phyloP scores from a whole-genome alignment of 2,797 vertebrate species.

The Menidia menidia region DNA sequence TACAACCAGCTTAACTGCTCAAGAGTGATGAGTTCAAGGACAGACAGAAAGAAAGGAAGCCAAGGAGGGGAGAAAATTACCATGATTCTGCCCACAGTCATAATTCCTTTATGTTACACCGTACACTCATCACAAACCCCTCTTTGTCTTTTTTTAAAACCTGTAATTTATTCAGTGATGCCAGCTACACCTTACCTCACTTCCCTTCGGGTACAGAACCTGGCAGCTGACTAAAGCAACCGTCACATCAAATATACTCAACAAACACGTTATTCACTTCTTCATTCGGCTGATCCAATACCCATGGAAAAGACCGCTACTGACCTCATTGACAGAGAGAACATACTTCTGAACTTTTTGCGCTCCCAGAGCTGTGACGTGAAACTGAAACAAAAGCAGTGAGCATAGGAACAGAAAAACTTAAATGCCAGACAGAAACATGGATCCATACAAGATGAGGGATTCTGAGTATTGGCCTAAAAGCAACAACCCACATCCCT shows the following conservation, averaged over 20 bases:
- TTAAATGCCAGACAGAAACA: constrained; percentile 37
- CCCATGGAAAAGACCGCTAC: background rate
- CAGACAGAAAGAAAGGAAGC: constrained; percentile 17
- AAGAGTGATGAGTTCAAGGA: constrained; percentile 51
- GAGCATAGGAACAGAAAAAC: constrained; percentile 24
- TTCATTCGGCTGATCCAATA: constrained; percentile 10
- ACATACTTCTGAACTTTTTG: constrained; percentile 23
- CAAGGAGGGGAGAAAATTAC: constrained; percentile 9
- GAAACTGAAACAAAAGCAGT: constrained; percentile 20
- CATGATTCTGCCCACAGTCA: constrained; percentile 29
- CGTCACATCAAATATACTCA: constrained; percentile 8
- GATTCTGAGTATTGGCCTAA: constrained; percentile 44
- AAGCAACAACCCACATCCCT: constrained; percentile 24
- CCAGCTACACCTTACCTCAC: constrained; percentile 13
- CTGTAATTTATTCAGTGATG: constrained; percentile 29
- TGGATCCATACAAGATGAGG: constrained; percentile 25
- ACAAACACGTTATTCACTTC: constrained; percentile 6
- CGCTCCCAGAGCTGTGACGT: constrained; percentile 13
- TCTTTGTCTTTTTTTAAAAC: constrained; percentile 32
- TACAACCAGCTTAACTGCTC: constrained; percentile 49
- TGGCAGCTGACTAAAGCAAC: constrained; percentile 20
- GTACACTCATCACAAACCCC: constrained; percentile 19
- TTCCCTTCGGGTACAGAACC: constrained; percentile 6
- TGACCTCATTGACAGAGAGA: constrained; percentile 9
- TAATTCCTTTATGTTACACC: constrained; percentile 32